A percentile compares a stretch with the other conserved stretches of the same genome.
phyloP scores from a whole-genome alignment of 2,888 invertebrate species.

The Aproaerema taeniolella region DNA sequence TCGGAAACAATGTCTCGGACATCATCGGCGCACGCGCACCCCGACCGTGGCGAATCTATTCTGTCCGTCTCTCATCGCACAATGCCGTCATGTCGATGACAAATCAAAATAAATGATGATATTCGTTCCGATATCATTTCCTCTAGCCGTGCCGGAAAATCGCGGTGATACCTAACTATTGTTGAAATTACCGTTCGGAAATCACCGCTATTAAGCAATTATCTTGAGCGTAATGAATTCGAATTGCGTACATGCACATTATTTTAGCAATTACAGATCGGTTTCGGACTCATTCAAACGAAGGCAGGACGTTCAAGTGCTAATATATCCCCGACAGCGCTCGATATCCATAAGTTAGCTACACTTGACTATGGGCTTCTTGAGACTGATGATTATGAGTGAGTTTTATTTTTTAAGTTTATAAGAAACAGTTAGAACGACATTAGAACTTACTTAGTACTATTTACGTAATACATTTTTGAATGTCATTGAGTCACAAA shows the following conservation, averaged over 20 bases:
- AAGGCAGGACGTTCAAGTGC: too few relatives aligned
- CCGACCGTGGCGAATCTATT: slow-evolving; percentile 57
- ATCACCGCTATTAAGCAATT: slow-evolving; percentile 32
- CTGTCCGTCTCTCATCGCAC: slow-evolving; percentile 50
- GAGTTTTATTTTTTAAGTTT: too few relatives aligned
- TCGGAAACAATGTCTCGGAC: slow-evolving; percentile 13
- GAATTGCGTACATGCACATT: slow-evolving; percentile 25
- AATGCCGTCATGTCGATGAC: slow-evolving; percentile 49
- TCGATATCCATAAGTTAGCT: too few relatives aligned
- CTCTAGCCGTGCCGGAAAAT: slow-evolving; percentile 50
- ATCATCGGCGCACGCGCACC: slow-evolving; percentile 46
- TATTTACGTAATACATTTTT: too few relatives aligned
- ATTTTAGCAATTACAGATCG: background rate
- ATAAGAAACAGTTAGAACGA: too few relatives aligned
- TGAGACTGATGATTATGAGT: too few relatives aligned
- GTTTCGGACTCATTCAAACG: background rate
- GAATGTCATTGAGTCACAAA: too few relatives aligned
- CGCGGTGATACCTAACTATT: slow-evolving; percentile 25
- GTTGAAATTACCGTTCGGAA: slow-evolving; percentile 29
- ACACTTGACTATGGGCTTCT: too few relatives aligned
- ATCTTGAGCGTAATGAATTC: slow-evolving; percentile 31
- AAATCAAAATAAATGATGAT: slow-evolving; percentile 61
- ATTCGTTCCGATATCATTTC: slow-evolving; percentile 71
- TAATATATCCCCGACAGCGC: too few relatives aligned
- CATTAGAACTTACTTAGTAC: too few relatives aligned